Percentiles rank a stretch among this genome's conserved stretches.
Evolutionary conservation across 2,797 vertebrate genomes (phyloP).

Genomic region (Anguilla pacifica): DNA sequence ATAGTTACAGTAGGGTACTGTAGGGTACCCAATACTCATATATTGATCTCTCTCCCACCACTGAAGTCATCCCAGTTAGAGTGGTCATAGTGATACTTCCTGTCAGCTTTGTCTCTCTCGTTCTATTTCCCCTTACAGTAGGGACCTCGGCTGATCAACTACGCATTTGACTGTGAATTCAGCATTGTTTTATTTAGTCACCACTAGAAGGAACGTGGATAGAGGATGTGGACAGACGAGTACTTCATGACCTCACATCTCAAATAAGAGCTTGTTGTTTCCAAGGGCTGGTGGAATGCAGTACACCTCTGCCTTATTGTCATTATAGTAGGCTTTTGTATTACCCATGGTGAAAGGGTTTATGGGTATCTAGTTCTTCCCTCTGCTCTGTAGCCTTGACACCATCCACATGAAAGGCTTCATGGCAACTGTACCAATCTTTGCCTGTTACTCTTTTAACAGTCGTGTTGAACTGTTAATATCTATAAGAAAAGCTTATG

Average conservation of each 20-base stretch:
- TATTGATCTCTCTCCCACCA: background rate
- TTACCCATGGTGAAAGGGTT: background rate
- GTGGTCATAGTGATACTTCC: background rate
- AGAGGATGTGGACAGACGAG: background rate
- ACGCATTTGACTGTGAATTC: background rate
- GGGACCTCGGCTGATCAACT: background rate
- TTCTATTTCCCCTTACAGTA: conserved; percentile 10
- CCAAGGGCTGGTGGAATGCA: background rate
- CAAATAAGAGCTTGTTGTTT: conserved; percentile 13
- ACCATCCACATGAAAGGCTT: background rate
- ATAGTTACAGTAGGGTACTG: background rate
- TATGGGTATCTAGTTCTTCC: conserved; percentile 7
- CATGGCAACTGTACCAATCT: background rate
- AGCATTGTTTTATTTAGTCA: background rate
- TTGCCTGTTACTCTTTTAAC: background rate
- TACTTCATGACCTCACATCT: conserved; percentile 4
- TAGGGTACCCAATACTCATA: background rate
- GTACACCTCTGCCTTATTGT: conserved; percentile 8
- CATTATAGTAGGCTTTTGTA: background rate
- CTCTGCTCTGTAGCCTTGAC: background rate
- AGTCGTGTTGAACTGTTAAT: background rate
- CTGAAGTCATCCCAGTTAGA: background rate
- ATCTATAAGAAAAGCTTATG: background rate
- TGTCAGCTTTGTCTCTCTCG: conserved; percentile 17
- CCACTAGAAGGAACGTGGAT: background rate